These are phyloP conservation scores for Papilio polytes DNA, from an alignment of 1,140 invertebrate genomes.

Conservation along the genomic window DNA sequence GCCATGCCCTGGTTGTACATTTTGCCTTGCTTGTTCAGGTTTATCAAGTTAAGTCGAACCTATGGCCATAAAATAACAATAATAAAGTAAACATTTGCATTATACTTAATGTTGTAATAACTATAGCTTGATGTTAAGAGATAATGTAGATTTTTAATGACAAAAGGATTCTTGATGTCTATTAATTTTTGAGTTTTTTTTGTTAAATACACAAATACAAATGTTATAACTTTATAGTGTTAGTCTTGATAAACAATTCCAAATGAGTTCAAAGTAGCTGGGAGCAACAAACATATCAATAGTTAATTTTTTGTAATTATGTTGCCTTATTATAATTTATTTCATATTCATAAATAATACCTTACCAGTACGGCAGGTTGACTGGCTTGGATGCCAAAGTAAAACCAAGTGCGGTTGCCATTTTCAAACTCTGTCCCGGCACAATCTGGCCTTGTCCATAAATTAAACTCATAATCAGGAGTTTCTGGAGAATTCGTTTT, in stretches of 20 bases:
- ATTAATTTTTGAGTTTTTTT: no score
- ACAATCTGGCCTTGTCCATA: constrained; percentile 96
- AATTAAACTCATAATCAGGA: constrained; percentile 92
- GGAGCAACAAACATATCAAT: no score
- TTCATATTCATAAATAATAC: constrained; percentile 21
- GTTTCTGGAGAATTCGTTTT: constrained; percentile 68
- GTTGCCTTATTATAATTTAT: constrained; percentile 5
- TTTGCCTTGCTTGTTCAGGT: constrained; percentile 95
- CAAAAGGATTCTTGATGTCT: no score
- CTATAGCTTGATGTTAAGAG: no score
- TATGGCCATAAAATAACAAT: constrained; percentile 48
- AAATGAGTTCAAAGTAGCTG: not conserved
- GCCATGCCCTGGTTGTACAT: constrained; percentile 96
- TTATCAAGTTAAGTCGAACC: constrained; percentile 93
- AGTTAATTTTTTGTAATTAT: no score
- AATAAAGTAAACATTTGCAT: not conserved
- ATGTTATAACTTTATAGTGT: no score
- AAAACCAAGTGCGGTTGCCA: constrained; percentile 96
- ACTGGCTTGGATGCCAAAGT: constrained; percentile 91
- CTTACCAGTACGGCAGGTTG: constrained; percentile 67
- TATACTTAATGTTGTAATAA: no score
- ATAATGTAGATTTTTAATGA: no score
- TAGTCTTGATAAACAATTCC: no score
- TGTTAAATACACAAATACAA: no score
- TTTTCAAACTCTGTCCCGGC: constrained; percentile 95